A percentile compares a stretch with the other conserved stretches of the same genome.
phyloP scores from a whole-genome alignment of 2,888 invertebrate genomes.

The Xylota segnis region DNA sequence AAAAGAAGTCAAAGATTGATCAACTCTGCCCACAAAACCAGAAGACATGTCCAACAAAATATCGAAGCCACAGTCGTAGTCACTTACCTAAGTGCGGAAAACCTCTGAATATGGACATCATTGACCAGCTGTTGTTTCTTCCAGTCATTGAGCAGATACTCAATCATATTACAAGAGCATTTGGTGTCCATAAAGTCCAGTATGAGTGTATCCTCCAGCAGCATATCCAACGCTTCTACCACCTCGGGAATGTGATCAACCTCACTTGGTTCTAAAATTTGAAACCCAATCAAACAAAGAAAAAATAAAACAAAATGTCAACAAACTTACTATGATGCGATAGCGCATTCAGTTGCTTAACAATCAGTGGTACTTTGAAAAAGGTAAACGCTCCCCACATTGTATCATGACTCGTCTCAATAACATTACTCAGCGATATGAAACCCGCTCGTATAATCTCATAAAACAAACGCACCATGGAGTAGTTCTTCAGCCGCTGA shows the following conservation, averaged over 20 bases:
- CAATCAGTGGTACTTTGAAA: constrained; percentile 93
- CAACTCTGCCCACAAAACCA: no score
- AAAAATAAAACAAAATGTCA: not conserved
- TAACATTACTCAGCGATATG: constrained; percentile 94
- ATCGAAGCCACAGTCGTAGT: not conserved
- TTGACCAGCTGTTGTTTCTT: constrained; percentile 91
- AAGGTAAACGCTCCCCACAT: constrained; percentile 98
- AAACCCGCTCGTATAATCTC: constrained; percentile 96
- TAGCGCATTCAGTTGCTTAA: constrained; percentile 88
- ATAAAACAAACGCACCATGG: constrained; percentile 92
- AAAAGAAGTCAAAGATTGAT: no score
- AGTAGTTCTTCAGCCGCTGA: constrained; percentile 92
- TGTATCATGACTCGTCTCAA: constrained; percentile 93
- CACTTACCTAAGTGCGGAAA: constrained; percentile 86
- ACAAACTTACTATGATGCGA: constrained; percentile 85
- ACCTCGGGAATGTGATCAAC: constrained; percentile 91
- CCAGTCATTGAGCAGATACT: constrained; percentile 92
- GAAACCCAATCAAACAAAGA: not conserved
- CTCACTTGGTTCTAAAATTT: constrained; percentile 47
- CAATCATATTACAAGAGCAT: constrained; percentile 94
- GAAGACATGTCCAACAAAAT: no score
- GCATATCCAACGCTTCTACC: constrained; percentile 92
- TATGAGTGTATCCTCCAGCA: constrained; percentile 93
- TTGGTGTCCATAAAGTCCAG: constrained; percentile 95
- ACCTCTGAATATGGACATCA: constrained; percentile 90